Percentiles rank a stretch among this genome's conserved stretches.
Conservation (phyloP, 1,140 invertebrate species). For the Euwallacea fornicatus region DNA sequence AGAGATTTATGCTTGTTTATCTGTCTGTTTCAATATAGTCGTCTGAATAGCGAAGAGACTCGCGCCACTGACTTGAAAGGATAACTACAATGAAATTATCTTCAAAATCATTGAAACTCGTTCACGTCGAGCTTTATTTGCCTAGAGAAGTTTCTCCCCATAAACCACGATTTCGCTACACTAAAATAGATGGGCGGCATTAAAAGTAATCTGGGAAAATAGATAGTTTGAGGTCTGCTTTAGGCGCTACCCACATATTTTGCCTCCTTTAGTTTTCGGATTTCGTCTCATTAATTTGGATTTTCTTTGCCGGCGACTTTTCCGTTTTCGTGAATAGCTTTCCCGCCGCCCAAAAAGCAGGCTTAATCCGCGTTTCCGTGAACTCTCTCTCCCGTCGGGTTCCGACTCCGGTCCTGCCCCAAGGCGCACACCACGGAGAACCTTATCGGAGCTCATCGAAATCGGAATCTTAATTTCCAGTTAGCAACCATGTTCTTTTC, state of each 20-base stretch:
- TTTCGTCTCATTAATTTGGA: background rate
- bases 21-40: constrained; percentile 7
- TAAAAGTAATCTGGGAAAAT: constrained; percentile 17
- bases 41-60: background rate
- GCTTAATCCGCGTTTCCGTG: no score
- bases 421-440: no score
- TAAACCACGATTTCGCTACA: constrained; percentile 1
- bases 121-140: constrained; percentile 1
- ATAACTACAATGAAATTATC: background rate
- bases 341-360: no score
- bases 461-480: no score
- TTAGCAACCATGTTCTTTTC: no score
- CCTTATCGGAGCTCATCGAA: no score
- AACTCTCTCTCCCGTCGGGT: no score
- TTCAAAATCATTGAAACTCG: background rate
- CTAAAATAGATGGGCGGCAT: constrained; percentile 16
- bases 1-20: constrained; percentile 24
- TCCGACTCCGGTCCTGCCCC: no score
- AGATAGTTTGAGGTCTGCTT: background rate
- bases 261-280: background rate
- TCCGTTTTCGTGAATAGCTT: background rate
- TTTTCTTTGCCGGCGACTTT: background rate
- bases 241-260: background rate
- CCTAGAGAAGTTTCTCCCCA: background rate
- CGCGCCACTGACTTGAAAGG: background rate